Base-by-base conservation (phyloP, 2,888 invertebrate species). In the Acheta domesticus region DNA sequence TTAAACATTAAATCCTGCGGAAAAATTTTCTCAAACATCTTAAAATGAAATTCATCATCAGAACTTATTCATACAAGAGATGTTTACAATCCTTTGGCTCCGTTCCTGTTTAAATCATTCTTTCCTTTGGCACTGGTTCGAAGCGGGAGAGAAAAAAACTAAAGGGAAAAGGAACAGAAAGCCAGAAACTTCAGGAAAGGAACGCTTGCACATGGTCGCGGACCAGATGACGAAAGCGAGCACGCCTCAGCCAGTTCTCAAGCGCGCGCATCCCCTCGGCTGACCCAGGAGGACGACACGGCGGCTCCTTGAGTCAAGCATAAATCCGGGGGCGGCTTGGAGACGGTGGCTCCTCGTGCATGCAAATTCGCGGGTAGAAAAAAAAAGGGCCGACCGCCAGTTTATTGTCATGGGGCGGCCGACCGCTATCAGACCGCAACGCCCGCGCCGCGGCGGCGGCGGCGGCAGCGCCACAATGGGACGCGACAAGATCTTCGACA, bases 401-500 rank as follows among this genome's bases (percentile, higher is more conserved):
- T 62, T 62, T 62, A 62, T 62, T 62, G 62, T 62, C n/a, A 62
- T 62, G 62, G n/a, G 62, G 62, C 62, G n/a, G 14, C 62, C 62
- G 16, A n/a, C 16, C 62, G 62, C n/a, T 62, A 62, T 62, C 62
- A 62, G 62, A 11, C 62, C 16, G 62, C 62, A 62, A 36, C 23
- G 23, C 23, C 23, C n/a, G n/a, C 62, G 19, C 62, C 62, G 62
- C 62, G 23, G 23, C 62, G 19, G n/a, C 62, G 12, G 14, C 62
- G 62, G 16, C 62, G 62, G 3, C 62, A 3, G 5, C 62, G 62
- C 62, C n/a, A 62, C 62, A 62, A 62, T 62, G 62, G 62, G 62
- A 62, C 62, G 62, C 62, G 62, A 62, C 62, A 62, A 62, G 62
- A 62, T 62, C 62, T 62, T 62, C 62, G 62, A 62, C 62, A 62